Evolutionary conservation across 1,140 invertebrate species (phyloP), one percentile per base, ranked within the genome.

Genomic region (Hylaeus volcanicus): DNA sequence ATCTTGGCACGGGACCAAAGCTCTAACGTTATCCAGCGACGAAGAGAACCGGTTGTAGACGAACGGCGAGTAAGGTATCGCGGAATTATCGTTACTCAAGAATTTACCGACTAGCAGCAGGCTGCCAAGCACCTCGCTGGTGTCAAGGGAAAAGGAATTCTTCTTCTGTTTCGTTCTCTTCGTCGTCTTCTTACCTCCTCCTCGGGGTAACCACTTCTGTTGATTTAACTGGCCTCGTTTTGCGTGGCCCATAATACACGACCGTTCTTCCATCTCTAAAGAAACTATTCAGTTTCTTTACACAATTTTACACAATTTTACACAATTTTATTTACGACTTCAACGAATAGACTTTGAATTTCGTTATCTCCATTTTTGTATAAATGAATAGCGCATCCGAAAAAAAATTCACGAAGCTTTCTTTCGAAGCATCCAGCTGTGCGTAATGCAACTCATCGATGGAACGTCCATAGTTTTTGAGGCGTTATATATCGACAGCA

Each of bases 21-120:
- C 86, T 88, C 78, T 90, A 92, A 91, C 90, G 87, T 89, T 91
- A 90, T 88, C 86, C 87, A 83, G 88, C 85, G 89, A 87, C 82
- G 84, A 83, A 66, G 84, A 83, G 82, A 83, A 81, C 74, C 73
- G 43, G 11, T 80, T 66, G 79, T 64, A 58, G 69, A 79, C 74
- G 75, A 82, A 75, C 64, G 69, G 68, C 26, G 56, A 82, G 74
- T 61, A 74, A 56, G 74, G 87, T 84, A 90, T 88, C 81, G 87
- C 74, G 82, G 76, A 88, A 90, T 90, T 89, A 90, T 90, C 87
- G 87, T 89, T 88, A 86, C 73, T 86, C 82, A 60, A 69, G 74
- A 83, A 89, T 91, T 90, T 84, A 82, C 65, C 65, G 74, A 61
- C 74, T 58, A 55, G 64, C 51, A 56, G 56, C 60, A n/a, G 66